Base-by-base conservation (phyloP, 2,797 vertebrate species). In the Eurystomus glaucurus region DNA sequence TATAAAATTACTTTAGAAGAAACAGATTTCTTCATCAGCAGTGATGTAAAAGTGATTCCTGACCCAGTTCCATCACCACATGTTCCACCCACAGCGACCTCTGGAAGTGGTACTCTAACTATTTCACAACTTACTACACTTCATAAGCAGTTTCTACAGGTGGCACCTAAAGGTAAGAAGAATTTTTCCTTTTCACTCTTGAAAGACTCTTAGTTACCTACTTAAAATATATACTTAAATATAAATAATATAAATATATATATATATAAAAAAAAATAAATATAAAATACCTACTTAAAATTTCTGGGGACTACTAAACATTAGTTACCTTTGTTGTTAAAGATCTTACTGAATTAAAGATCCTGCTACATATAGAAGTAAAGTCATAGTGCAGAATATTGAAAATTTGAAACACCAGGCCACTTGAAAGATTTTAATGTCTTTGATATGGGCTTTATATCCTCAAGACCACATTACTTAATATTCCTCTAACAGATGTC, bases 91-190 rank as follows among this genome's bases (percentile, higher is more conserved):
- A 10, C 96, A 79, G 99, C 99, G 97, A 98, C 79, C 39, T 95
- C 98, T 70, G 51, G 64, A 69, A 81, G 94, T 35, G 97, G 96
- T 48, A 97, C 95, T 3, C 95, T 98, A 65, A 99, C 98, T 29
- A 94, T 99, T 17, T 80, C 96, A 86, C 99, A 99, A 78, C 98
- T 99, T 43, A 96, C 97, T 78, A 94, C 68, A 11, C 97, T 99
- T 79, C 97, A 98, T 80, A 95, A 97, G 22, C 98, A 99, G 65
- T 98, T 99, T 69, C 90, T 92, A 86, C 96, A 94, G 19, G 87
- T 98, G 52, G 99, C 99, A 70, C 99, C 99, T 57, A 98, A 98
- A 98, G 99, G 99, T 99, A 97, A 83, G 97, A 76, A 68, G 9
- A 69, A 6, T 17, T 54, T 76, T 89, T 66, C 11, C 17, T 86